phyloP scores from a whole-genome alignment of 2,113 vertebrate species.

The Chamaetylas fuelleborni region DNA sequence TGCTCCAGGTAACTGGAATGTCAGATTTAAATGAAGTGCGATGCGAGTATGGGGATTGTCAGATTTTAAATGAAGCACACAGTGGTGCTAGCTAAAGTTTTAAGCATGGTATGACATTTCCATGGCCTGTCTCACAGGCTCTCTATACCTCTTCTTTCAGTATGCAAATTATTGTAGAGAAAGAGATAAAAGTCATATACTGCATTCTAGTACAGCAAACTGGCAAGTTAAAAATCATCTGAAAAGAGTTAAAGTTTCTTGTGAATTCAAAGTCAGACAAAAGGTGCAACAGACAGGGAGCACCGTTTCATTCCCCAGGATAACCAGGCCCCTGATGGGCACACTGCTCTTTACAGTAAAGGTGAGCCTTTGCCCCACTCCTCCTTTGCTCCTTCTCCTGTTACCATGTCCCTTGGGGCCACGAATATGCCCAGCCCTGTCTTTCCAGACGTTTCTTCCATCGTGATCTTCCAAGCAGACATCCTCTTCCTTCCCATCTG shows the following conservation, averaged over 20 bases:
- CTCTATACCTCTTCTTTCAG: background rate
- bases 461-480: background rate
- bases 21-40: slow-evolving; percentile 56
- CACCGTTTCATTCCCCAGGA: background rate
- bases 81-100: slow-evolving; percentile 38
- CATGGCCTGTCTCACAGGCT: background rate
- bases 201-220: background rate
- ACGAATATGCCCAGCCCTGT: background rate
- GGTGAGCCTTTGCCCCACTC: background rate
- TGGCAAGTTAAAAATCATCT: background rate
- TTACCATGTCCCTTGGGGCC: background rate
- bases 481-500: background rate
- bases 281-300: background rate
- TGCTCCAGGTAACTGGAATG: slow-evolving; percentile 50
- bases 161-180: background rate
- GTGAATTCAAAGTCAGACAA: background rate
- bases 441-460: background rate
- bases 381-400: background rate
- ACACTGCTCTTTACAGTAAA: background rate
- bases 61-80: slow-evolving; percentile 18
- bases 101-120: slow-evolving; percentile 30
- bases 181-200: background rate
- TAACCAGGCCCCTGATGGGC: background rate
- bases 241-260: background rate
- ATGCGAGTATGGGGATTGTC: slow-evolving; percentile 42